Base-by-base conservation (phyloP, 2,797 vertebrate genomes). In the Acipenser ruthenus region DNA sequence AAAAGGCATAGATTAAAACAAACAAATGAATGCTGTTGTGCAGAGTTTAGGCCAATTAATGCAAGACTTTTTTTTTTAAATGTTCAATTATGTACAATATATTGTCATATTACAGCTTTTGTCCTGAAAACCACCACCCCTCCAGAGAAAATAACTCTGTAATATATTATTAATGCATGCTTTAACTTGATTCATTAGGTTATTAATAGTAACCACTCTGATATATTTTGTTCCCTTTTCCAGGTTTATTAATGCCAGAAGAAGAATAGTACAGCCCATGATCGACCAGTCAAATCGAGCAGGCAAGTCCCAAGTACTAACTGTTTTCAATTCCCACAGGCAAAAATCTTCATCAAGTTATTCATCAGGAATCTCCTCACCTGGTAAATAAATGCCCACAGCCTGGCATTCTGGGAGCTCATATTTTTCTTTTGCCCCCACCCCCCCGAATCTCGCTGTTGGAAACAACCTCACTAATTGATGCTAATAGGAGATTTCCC, bases 251-350 rank as follows among this genome's bases (percentile, higher is more conserved):
- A 99, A 99, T 67, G 97, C 97, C 91, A 94, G 97, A 83, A 98
- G 97, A 95, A 96, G 97, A 94, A 99, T 99, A 98, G 97, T 99
- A 87, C 96, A 99, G 90, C 96, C 96, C 85, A 99, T 99, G 96
- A 99, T 99, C 79, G 97, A 99, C 92, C 97, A 99, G 93, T 99
- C 97, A 82, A 99, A 99, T 93, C 95, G 96, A 97, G 96, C 96
- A 98, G 96, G 96, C 95, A 95, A 97, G 92, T 84, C 53, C 13
- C 48, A 59, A 50, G 12, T 55, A n/a, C 12, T 82, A 70, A 80
- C 77, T 82, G 18, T 79, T 80, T 80, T 85, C 83, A 83, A 78
- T 65, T 80, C 79, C 78, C 80, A 73, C 76, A 83, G 80, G 77
- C 79, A 63, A 77, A 83, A 81, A 82, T 76, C 79, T 80, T 84